Evolutionary conservation across 2,888 invertebrate genomes (phyloP).

Genomic region (Cecidostiba fungosa): DNA sequence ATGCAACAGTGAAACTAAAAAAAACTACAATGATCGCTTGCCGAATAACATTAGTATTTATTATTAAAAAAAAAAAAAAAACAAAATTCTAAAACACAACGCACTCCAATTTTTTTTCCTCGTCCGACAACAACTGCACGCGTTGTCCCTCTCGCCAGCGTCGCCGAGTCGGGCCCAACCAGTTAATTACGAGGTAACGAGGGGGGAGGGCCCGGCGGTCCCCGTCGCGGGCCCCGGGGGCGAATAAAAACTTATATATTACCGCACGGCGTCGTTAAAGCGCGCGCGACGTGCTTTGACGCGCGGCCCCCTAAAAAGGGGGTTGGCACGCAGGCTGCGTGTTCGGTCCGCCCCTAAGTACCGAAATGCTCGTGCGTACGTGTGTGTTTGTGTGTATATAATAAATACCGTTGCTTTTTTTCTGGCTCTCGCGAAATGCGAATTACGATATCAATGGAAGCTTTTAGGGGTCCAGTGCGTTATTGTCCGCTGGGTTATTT

Average conservation of each 20-base stretch:
- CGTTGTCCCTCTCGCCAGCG: neutral
- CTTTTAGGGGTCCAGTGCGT: neutral
- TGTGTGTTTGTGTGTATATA: no score
- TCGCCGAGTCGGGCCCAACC: slow-evolving; percentile 7
- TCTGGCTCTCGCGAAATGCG: neutral
- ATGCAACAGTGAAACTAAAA: neutral
- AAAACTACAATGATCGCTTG: neutral
- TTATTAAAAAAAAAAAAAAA: neutral
- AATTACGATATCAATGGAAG: neutral
- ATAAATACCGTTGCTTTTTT: neutral
- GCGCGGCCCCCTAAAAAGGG: slow-evolving; percentile 10
- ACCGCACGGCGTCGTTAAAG: slow-evolving; percentile 32
- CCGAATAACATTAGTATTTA: neutral
- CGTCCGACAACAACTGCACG: neutral
- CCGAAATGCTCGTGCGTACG: neutral
- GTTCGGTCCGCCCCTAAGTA: slow-evolving; percentile 5
- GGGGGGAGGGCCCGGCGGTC: slow-evolving; percentile 23
- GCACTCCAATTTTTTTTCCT: neutral
- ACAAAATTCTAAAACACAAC: neutral
- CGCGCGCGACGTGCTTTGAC: neutral
- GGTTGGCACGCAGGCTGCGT: neutral
- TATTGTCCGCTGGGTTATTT: neutral
- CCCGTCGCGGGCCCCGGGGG: slow-evolving; percentile 9
- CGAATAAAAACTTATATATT: slow-evolving; percentile 52
- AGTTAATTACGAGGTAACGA: slow-evolving; percentile 56